Evolutionary conservation across 2,797 vertebrate genomes (phyloP).

Genomic region (Parauchenoglanis ngamensis): DNA sequence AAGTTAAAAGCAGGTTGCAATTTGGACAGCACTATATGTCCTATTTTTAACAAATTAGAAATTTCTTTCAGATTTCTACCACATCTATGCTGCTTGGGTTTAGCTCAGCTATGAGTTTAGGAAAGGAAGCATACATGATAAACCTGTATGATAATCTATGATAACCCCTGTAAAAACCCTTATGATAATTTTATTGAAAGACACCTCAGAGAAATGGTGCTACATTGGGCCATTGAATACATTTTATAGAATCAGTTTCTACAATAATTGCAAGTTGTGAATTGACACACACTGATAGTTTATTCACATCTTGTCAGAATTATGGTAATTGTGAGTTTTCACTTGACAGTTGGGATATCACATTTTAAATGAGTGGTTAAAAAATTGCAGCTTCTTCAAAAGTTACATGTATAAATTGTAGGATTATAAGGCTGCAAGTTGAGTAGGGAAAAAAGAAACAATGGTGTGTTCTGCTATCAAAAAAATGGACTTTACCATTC

Average conservation of each 20-base stretch:
- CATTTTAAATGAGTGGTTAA: neutral
- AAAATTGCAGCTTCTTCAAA: neutral
- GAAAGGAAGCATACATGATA: neutral
- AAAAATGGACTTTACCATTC: neutral
- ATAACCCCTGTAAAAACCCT: no score
- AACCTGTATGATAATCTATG: neutral
- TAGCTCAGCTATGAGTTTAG: neutral
- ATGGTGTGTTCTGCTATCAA: neutral
- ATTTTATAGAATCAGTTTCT: neutral
- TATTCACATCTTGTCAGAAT: neutral
- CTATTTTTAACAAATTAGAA: neutral
- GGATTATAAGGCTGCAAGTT: neutral
- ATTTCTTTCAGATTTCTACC: neutral
- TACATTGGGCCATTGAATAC: neutral
- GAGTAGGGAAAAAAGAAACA: neutral
- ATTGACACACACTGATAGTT: neutral
- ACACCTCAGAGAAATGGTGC: neutral
- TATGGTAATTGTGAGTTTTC: neutral
- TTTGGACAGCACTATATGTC: neutral
- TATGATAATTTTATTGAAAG: neutral
- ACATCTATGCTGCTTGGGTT: neutral
- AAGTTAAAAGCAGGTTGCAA: constrained; percentile 4
- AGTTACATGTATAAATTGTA: neutral
- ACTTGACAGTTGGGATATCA: neutral
- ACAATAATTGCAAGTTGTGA: neutral